Evolutionary conservation across 2,888 invertebrate species (phyloP), one percentile per base, ranked within the genome.

Genomic region (Callyntrura guangdongensis): DNA sequence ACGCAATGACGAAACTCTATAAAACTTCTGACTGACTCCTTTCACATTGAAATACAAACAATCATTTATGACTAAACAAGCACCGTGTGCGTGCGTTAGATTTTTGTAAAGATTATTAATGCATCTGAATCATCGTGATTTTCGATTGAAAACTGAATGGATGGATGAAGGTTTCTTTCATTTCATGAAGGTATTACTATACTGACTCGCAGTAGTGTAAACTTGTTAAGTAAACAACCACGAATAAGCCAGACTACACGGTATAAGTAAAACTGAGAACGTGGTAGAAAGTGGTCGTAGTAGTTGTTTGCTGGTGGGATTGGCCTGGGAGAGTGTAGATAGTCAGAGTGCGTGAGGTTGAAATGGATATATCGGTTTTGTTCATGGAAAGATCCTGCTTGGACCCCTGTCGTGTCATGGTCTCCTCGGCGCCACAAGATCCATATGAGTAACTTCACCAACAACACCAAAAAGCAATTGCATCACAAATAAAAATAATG

Each of bases 341-440:
- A 87, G 90, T 56, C 81, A 88, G 85, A 90, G 88, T 91, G 81
- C 91, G 86, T 88, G 91, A 91, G 79, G 82, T 86, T 91, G 83
- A 89, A 89, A 89, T 89, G 89, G 86, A 89, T 89, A 86, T 86
- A 86, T 91, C 77, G 82, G 86, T 91, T 86, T 90, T 12, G 91
- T 85, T 67, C 77, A 85, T 64, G 49, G 91, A 92, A 88, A 92
- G 92, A 93, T 93, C 81, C 86, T 83, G 85, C 25, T 67, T 79
- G 86, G 91, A 91, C 94, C 94, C 94, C 94, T 93, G 93, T 89
- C 91, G 94, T 90, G 93, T 91, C 91, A 91, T 92, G 92, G 93
- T 93, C 93, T 92, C 92, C 92, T 91, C 93, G 94, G 94, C 94
- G 94, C 94, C 94, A 93, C 91, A 88, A 89, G 81, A 89, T 85